Percentiles rank a stretch among this genome's conserved stretches.
These are phyloP conservation scores for Poeciliopsis occidentalis DNA, from an alignment of 2,113 vertebrate species.

Conservation along the genomic window DNA sequence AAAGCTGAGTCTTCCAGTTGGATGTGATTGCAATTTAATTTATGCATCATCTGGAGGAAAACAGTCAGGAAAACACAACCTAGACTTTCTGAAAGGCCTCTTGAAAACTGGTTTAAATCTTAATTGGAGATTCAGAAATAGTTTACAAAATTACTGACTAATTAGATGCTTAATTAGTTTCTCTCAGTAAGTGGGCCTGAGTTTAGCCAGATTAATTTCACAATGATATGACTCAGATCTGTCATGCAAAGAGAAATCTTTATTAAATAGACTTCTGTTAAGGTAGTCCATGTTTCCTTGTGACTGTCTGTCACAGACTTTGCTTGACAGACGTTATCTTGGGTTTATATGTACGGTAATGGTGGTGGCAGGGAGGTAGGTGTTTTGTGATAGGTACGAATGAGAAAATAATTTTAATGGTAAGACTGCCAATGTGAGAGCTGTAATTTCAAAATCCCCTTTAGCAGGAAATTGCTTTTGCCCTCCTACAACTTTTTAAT, in stretches of 20 bases:
- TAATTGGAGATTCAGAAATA: constrained; percentile 29
- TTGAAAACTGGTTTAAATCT: background rate
- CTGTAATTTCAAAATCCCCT: constrained; percentile 68
- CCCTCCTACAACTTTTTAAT: constrained; percentile 77
- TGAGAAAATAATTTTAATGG: constrained; percentile 46
- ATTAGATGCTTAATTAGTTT: constrained; percentile 25
- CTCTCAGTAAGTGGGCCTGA: constrained; percentile 31
- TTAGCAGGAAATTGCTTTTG: constrained; percentile 79
- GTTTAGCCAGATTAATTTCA: constrained; percentile 33
- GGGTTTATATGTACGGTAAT: background rate
- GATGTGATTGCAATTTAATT: constrained; percentile 32
- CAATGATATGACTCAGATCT: constrained; percentile 17
- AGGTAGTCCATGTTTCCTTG: constrained; percentile 6
- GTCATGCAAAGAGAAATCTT: constrained; percentile 1
- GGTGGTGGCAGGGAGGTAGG: constrained; percentile 17
- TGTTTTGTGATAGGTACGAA: constrained; percentile 36
- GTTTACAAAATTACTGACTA: background rate
- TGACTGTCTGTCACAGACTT: constrained; percentile 24
- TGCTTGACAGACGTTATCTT: constrained; percentile 34
- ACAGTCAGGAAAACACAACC: constrained; percentile 21
- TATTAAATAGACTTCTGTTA: background rate
- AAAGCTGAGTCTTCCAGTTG: constrained; percentile 35
- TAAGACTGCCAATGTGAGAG: constrained; percentile 42
- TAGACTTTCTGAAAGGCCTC: constrained; percentile 1
- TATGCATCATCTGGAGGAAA: constrained; percentile 32